A percentile compares a stretch with the other conserved stretches of the same genome.
phyloP scores from a whole-genome alignment of 2,888 invertebrate genomes.

The Hirtodrosophila alboralis region DNA sequence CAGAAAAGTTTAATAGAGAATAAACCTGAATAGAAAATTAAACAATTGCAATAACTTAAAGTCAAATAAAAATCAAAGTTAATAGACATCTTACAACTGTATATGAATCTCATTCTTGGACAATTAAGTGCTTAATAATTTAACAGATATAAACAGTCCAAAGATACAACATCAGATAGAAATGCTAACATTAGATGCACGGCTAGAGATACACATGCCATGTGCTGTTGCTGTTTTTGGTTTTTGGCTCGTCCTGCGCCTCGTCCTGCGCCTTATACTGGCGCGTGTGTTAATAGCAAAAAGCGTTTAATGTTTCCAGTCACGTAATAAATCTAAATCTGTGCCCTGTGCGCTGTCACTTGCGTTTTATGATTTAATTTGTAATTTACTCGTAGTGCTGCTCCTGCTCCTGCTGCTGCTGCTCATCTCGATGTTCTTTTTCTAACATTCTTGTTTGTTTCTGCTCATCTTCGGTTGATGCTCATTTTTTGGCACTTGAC shows the following conservation, averaged over 20 bases:
- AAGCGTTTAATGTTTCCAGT: constrained; percentile 78
- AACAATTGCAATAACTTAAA: no score
- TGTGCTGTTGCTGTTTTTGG: constrained; percentile 15
- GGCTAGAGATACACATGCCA: constrained; percentile 25
- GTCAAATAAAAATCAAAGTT: no score
- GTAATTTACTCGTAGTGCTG: constrained; percentile 74
- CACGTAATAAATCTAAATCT: constrained; percentile 79
- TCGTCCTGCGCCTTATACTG: constrained; percentile 4
- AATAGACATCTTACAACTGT: no score
- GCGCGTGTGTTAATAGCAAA: constrained; percentile 76
- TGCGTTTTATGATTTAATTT: constrained; percentile 79
- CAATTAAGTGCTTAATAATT: constrained; percentile 51
- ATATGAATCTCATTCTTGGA: constrained; percentile 18
- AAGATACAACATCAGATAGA: constrained; percentile 14
- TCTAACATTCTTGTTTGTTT: neutral
- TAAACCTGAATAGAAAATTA: no score
- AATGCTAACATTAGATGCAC: constrained; percentile 24
- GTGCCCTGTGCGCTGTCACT: constrained; percentile 78
- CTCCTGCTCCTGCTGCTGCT: no score
- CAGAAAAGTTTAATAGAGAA: no score
- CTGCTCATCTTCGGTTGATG: constrained; percentile 4
- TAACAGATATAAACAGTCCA: constrained; percentile 28
- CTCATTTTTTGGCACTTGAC: constrained; percentile 66
- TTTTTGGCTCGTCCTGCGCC: neutral
- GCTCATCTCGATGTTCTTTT: neutral